A percentile compares a stretch with the other conserved stretches of the same genome.
Evolutionary conservation across 2,113 vertebrate species (phyloP).

Genomic region (Setophaga petechia): DNA sequence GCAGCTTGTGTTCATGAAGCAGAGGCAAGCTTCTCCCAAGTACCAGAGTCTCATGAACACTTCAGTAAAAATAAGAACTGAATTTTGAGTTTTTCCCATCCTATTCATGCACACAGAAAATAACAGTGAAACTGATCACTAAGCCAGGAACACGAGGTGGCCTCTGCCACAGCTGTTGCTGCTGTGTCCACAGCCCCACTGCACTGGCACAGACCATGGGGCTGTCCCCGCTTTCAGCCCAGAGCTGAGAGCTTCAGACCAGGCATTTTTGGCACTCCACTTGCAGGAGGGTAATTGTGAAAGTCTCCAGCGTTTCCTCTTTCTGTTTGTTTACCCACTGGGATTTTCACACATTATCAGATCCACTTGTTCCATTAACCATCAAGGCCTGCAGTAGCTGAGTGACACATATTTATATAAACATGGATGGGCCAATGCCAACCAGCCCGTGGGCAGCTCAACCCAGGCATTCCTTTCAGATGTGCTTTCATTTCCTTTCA

Average conservation of each 20-base stretch:
- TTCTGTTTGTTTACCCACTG: slow-evolving; percentile 56
- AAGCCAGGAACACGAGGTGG: not conserved
- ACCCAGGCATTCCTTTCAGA: not conserved
- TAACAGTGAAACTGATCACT: not conserved
- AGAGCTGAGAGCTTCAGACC: not conserved
- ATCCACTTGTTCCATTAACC: slow-evolving; percentile 50
- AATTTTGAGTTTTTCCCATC: not conserved
- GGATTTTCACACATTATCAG: slow-evolving; percentile 56
- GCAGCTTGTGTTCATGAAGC: not conserved
- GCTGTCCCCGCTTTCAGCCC: not conserved
- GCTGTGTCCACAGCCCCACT: not conserved
- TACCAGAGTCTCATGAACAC: not conserved
- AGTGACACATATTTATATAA: slow-evolving; percentile 23
- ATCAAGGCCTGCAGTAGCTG: slow-evolving; percentile 3
- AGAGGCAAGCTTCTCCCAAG: not conserved
- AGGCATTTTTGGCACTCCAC: not conserved
- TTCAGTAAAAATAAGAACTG: not conserved
- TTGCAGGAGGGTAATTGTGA: not conserved
- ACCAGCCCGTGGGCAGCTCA: not conserved
- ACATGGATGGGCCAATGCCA: not conserved
- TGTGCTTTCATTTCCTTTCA: not conserved
- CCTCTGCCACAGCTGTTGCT: not conserved
- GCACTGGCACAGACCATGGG: rapidly evolving
- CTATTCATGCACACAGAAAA: not conserved
- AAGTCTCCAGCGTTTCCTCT: not conserved